A percentile compares a stretch with the other conserved stretches of the same genome.
phyloP scores from a whole-genome alignment of 2,113 vertebrate genomes.

The Progne subis region DNA sequence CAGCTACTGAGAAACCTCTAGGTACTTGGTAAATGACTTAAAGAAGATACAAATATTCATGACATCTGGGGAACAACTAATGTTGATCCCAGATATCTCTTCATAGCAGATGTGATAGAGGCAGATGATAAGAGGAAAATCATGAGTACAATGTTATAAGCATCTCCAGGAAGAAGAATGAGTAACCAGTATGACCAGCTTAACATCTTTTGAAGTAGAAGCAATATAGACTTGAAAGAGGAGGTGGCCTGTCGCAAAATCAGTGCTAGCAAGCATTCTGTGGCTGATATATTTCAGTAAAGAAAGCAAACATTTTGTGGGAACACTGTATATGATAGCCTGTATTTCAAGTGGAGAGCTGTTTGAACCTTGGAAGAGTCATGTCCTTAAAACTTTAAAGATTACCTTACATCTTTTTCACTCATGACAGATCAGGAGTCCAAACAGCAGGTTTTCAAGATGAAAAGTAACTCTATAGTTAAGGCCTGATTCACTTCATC shows the following conservation, averaged over 20 bases:
- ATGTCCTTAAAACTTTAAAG: background rate
- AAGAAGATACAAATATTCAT: background rate
- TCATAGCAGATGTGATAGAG: background rate
- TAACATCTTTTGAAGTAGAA: background rate
- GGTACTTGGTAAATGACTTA: background rate
- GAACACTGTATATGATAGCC: background rate
- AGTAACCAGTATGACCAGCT: background rate
- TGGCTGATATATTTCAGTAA: background rate
- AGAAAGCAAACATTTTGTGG: background rate
- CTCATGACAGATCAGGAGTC: background rate
- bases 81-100: background rate
- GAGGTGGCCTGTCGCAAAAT: background rate
- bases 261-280: background rate
- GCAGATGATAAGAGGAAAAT: background rate
- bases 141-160: background rate
- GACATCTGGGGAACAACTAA: background rate
- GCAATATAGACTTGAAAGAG: background rate
- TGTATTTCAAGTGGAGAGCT: background rate
- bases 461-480: background rate
- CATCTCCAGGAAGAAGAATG: background rate
- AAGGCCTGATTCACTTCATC: background rate
- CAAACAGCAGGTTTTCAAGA: background rate
- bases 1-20: background rate
- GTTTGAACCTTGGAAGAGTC: background rate
- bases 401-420: background rate